Evolutionary conservation across 2,113 vertebrate species (phyloP), one percentile per base, ranked within the genome.

Genomic region (Conger conger): DNA sequence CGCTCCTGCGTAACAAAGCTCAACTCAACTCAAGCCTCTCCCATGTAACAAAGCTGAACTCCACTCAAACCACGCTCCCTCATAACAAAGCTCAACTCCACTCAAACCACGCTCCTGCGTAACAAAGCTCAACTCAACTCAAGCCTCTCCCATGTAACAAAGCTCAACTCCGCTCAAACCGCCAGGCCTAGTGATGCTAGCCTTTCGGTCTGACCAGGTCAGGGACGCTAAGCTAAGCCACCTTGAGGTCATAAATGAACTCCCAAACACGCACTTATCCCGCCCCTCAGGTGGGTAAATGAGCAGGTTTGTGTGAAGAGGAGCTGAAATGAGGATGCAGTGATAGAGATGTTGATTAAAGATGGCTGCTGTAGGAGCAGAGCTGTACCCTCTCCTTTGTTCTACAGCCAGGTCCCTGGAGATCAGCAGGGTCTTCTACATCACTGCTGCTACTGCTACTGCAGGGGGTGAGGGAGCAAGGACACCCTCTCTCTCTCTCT

Each of bases 361-460:
- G 11, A 18, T 16, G 40, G 17, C 50, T 1, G 45, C 77, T 42
- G 76, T 23, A 85, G 45, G 82, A 83, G 79, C 88, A 54, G 76
- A 82, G 45, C 3, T 76, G 76, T 20, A 30, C 76, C 84, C 45
- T 68, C 36, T 54, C 60, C 87, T 92, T 91, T 91, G 82, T 91
- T 91, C 84, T 40, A 3, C 76, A 78, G 76, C 76, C 33, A 13
- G 36, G 82, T 54, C 82, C 30, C 40, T 40, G 77, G 36, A 38
- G 76, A 50, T 23, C 42, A 30, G 76, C 60, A 38, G 37, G 83
- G 73, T 60, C n/a, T 35, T 42, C 33, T 15, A 27, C 83, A 30
- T 2, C 27, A 11, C 3, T 54, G 57, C 82, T n/a, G 2, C 83
- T 1, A 11, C 42, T 15, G 15, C 53, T 54, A 15, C 73, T n/a